phyloP scores from a whole-genome alignment of 2,888 invertebrate genomes.

The Cataglyphis albicans region DNA sequence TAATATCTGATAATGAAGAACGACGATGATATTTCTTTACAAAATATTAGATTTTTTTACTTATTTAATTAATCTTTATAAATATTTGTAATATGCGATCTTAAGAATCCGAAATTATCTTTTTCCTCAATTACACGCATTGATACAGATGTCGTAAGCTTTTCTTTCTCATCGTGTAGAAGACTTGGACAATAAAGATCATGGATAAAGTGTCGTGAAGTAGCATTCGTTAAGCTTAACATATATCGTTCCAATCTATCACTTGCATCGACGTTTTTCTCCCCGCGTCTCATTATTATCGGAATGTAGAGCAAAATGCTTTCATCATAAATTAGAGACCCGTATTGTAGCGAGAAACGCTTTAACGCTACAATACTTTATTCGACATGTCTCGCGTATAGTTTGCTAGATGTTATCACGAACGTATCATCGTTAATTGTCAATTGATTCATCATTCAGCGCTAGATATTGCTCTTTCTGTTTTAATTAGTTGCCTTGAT shows the following conservation, averaged over 20 bases:
- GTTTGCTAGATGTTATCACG: slow-evolving; percentile 61
- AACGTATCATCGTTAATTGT: slow-evolving; percentile 36
- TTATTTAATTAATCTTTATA: neutral
- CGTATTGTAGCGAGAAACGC: slow-evolving; percentile 48
- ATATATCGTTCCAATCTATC: slow-evolving; percentile 1
- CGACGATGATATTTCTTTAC: neutral
- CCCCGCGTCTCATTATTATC: slow-evolving; percentile 51
- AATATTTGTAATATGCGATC: slow-evolving; percentile 1
- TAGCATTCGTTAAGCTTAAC: slow-evolving; percentile 53
- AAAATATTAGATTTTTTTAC: neutral
- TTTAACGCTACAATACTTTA: slow-evolving; percentile 66
- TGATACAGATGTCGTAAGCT: slow-evolving; percentile 52
- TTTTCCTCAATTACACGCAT: neutral
- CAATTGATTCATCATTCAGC: slow-evolving; percentile 34
- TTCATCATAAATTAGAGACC: slow-evolving; percentile 64
- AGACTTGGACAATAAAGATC: slow-evolving; percentile 24
- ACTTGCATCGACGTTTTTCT: slow-evolving; percentile 6
- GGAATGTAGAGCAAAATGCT: slow-evolving; percentile 25
- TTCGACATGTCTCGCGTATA: slow-evolving; percentile 50
- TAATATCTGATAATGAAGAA: neutral
- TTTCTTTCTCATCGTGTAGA: slow-evolving; percentile 12
- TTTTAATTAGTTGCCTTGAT: slow-evolving; percentile 40
- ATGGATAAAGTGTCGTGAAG: neutral
- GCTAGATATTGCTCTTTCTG: slow-evolving; percentile 41
- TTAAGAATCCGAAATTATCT: slow-evolving; percentile 3